phyloP scores from a whole-genome alignment of 2,797 vertebrate species.

The Pampus argenteus region DNA sequence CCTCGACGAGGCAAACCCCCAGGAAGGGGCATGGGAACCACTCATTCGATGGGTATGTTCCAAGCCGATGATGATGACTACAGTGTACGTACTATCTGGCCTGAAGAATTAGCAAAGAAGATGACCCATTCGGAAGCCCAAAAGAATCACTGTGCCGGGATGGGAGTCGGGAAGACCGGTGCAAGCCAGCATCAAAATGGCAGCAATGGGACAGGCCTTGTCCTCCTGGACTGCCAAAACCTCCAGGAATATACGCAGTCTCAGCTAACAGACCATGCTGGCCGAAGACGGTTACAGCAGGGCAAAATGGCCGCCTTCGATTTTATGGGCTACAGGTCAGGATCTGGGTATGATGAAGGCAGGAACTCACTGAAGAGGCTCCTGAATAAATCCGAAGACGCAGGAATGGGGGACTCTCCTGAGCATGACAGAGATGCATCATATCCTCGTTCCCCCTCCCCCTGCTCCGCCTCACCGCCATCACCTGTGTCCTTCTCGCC shows the following conservation, averaged over 20 bases:
- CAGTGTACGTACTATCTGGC: conserved; percentile 90
- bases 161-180: conserved; percentile 72
- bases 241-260: conserved; percentile 82
- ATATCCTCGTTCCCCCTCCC: conserved; percentile 79
- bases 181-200: conserved; percentile 71
- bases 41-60: conserved; percentile 70
- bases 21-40: conserved; percentile 64
- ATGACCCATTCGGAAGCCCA: conserved; percentile 86
- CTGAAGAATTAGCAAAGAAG: conserved; percentile 88
- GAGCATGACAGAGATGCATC: conserved; percentile 72
- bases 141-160: conserved; percentile 80
- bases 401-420: conserved; percentile 63
- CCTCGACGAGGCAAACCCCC: conserved; percentile 85
- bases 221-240: conserved; percentile 84
- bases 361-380: conserved; percentile 84
- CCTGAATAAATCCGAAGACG: conserved; percentile 79
- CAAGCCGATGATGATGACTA: conserved; percentile 87
- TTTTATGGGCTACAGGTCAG: conserved; percentile 81
- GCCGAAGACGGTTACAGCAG: conserved; percentile 85
- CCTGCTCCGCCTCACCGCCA: conserved; percentile 75
- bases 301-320: conserved; percentile 87
- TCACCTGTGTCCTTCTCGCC: conserved; percentile 85
- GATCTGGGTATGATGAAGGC: conserved; percentile 73
- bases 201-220: conserved; percentile 75
- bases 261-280: conserved; percentile 81